Base-by-base conservation (phyloP, 2,113 vertebrate genomes). In the Eudorcas thomsonii region DNA sequence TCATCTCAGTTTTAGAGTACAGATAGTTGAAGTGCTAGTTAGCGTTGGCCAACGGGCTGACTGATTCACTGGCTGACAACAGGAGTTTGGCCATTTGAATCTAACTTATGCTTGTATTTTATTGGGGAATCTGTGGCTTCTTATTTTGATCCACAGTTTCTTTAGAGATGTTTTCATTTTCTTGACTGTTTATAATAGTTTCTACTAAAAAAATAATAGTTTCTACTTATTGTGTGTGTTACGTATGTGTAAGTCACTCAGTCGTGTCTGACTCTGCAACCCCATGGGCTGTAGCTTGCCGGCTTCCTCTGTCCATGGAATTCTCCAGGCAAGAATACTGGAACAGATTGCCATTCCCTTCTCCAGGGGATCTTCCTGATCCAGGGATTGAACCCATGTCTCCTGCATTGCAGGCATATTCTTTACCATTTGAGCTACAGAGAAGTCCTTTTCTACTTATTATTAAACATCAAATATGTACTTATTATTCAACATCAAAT, bases 1-100 rank as follows among this genome's bases (percentile, higher is more conserved):
- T 30, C 28, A 90, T 48, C 30, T 96, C 39, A 30, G 25, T 90
- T 83, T 94, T 87, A 85, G 94, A 89, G n/a, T 23, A 94, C 33
- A 96, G 21, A 39, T 2, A 43, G 62, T 12, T 74, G 6, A 57
- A 88, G 55, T 3, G 54, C 30, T 48, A 7, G 39, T 21, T 64
- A 86, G 19, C 25, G 83, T 64, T 97, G 57, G 64, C 86, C 78
- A 33, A 43, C 3, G 1, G 74, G 19, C 33, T 60, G 8, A 67
- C 91, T 84, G 48, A 64, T 81, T 85, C 84, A 86, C 5, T 45
- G 4, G 26, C 43, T 54, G 48, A 89, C 45, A 90, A 36, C 1
- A 64, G 30, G 28, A 36, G 15, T 90, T 83, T 94, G 17, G 28
- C 21, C 43, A 82, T 59, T 52, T n/a, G 12, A 85, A 28, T 90